phyloP scores from a whole-genome alignment of 2,797 vertebrate species.

The Borostomias antarcticus region DNA sequence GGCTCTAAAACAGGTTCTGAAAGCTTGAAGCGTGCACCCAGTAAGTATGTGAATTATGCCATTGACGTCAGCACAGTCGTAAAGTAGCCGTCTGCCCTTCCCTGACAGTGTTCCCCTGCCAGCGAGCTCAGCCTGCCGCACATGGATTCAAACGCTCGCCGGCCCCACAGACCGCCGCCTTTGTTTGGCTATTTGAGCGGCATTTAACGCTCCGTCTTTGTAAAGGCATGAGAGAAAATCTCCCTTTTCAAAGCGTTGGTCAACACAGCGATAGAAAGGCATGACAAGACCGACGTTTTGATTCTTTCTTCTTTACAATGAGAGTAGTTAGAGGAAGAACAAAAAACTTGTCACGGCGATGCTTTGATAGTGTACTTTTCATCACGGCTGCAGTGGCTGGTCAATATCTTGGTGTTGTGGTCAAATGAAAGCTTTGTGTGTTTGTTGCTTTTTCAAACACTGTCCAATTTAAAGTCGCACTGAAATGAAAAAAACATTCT shows the following conservation, averaged over 20 bases:
- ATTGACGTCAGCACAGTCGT: conserved; percentile 99
- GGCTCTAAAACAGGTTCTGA: conserved; percentile 75
- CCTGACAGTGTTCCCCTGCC: conserved; percentile 87
- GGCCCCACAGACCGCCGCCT: conserved; percentile 65
- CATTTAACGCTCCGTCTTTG: conserved; percentile 43
- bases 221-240: conserved; percentile 35
- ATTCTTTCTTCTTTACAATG: conserved; percentile 27
- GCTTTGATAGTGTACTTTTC: no score
- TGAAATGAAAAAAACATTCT: no score
- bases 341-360: no score
- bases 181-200: conserved; percentile 73
- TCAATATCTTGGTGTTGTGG: no score
- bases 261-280: conserved; percentile 20
- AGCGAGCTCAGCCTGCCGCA: conserved; percentile 83
- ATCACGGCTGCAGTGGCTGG: no score
- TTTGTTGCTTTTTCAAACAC: no score
- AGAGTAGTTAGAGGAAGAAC: conserved; percentile 10
- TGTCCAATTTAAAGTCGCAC: no score
- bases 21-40: conserved; percentile 91
- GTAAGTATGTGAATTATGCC: conserved; percentile 99
- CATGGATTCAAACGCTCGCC: conserved; percentile 79
- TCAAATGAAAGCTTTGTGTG: no score
- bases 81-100: conserved; percentile 96
- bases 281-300: conserved; percentile 18
- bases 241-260: conserved; percentile 39